Evolutionary conservation across 2,888 invertebrate genomes (phyloP).

Genomic region (Cosmia pyralina): DNA sequence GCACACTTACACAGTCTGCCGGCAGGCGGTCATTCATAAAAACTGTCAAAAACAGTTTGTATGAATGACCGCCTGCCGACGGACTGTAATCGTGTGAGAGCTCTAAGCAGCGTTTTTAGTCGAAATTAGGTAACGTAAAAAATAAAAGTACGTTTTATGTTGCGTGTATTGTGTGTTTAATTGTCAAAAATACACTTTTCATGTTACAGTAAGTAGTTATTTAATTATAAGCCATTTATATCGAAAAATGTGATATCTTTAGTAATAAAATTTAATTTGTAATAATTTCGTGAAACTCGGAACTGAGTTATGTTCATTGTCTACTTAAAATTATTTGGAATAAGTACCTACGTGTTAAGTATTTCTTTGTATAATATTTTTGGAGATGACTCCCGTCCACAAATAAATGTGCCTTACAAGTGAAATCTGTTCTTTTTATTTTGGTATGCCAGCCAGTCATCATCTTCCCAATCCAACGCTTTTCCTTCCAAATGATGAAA

Average conservation of each 20-base stretch:
- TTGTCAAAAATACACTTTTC: constrained; percentile 34
- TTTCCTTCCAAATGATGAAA: background rate
- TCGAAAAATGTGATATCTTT: constrained; percentile 61
- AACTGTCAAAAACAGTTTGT: too few species aligned
- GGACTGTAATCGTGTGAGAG: too few species aligned
- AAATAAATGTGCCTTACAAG: constrained; percentile 77
- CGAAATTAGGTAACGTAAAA: constrained; percentile 12
- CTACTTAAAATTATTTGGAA: constrained; percentile 56
- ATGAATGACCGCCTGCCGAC: too few species aligned
- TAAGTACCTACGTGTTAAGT: constrained; percentile 45
- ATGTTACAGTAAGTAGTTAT: constrained; percentile 51
- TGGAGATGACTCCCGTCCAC: constrained; percentile 73
- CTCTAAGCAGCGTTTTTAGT: too few species aligned
- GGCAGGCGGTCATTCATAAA: too few species aligned
- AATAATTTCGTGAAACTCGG: constrained; percentile 55
- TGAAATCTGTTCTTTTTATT: constrained; percentile 36
- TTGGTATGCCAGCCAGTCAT: constrained; percentile 1
- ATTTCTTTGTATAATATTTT: constrained; percentile 63
- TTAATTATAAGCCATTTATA: constrained; percentile 44
- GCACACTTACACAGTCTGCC: too few species aligned
- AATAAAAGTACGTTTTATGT: constrained; percentile 42
- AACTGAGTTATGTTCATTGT: constrained; percentile 48
- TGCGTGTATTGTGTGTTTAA: constrained; percentile 24
- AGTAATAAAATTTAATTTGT: constrained; percentile 62
- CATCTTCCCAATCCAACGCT: background rate